phyloP scores from a whole-genome alignment of 2,888 invertebrate species.

The Blastobasis lacticolella region DNA sequence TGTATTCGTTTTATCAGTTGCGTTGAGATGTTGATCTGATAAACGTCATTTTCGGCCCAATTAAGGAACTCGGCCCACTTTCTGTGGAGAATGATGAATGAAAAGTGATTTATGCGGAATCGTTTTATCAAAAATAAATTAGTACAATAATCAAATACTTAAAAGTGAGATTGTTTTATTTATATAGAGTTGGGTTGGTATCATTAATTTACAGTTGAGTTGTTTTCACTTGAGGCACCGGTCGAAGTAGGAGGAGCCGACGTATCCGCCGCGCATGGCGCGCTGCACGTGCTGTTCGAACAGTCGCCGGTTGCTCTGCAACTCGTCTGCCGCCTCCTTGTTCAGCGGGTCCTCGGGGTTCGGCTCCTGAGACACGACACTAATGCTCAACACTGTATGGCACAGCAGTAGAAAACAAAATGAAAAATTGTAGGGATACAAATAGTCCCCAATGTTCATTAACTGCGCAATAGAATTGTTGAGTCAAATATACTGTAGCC shows the following conservation, averaged over 20 bases:
- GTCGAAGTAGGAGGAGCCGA: slow-evolving; percentile 95
- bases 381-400: too few species aligned
- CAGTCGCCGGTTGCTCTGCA: slow-evolving; percentile 92
- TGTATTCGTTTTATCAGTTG: too few species aligned
- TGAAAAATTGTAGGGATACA: too few species aligned
- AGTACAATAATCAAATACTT: slow-evolving; percentile 28
- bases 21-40: too few species aligned
- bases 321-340: slow-evolving; percentile 97
- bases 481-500: too few species aligned
- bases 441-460: too few species aligned
- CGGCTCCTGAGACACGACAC: slow-evolving; percentile 81
- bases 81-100: too few species aligned
- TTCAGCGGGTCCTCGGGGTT: slow-evolving; percentile 99
- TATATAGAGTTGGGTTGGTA: slow-evolving; percentile 41
- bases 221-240: slow-evolving; percentile 91
- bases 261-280: slow-evolving; percentile 96
- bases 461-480: too few species aligned
- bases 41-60: too few species aligned
- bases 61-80: too few species aligned
- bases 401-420: too few species aligned
- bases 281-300: slow-evolving; percentile 97
- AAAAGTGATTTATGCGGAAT: neutral
- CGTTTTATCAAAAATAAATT: slow-evolving; percentile 2
- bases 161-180: slow-evolving; percentile 63
- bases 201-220: slow-evolving; percentile 45